Evolutionary conservation across 2,888 invertebrate species (phyloP).

Genomic region (Caprella mutica): DNA sequence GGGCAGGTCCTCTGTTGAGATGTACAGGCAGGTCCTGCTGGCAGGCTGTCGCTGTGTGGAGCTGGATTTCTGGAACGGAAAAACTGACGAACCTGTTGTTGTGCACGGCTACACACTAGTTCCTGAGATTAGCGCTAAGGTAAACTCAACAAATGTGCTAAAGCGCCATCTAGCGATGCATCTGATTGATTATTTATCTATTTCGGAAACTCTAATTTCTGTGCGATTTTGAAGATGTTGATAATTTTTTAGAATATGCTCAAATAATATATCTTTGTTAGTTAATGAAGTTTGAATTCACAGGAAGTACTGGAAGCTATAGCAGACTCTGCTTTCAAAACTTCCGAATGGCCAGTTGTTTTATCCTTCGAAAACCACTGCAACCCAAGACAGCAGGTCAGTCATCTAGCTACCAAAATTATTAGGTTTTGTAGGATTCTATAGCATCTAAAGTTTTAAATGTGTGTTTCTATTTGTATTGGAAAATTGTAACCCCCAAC

Average conservation of each 20-base stretch:
- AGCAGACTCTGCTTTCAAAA: constrained; percentile 94
- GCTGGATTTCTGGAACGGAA: constrained; percentile 94
- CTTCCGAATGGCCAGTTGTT: constrained; percentile 91
- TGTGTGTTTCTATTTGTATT: no score
- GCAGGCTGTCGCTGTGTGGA: constrained; percentile 96
- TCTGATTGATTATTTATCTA: no score
- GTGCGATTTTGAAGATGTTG: no score
- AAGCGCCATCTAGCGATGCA: no score
- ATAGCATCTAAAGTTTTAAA: no score
- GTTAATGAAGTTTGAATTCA: constrained; percentile 11
- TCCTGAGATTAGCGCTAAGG: constrained; percentile 82
- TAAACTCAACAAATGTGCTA: no score
- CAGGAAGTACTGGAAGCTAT: constrained; percentile 90
- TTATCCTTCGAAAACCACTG: constrained; percentile 97
- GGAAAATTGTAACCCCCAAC: no score
- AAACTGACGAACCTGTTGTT: constrained; percentile 84
- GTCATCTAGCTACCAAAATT: no score
- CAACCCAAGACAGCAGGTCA: constrained; percentile 87
- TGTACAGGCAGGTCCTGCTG: constrained; percentile 84
- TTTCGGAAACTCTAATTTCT: no score
- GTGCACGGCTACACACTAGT: constrained; percentile 97
- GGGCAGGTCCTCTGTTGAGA: constrained; percentile 90
- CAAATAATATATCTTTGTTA: neutral
- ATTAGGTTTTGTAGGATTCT: no score
- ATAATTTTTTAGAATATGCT: no score